These are phyloP conservation scores for Cottus gobio DNA, from an alignment of 2,113 vertebrate genomes.

Conservation along the genomic window DNA sequence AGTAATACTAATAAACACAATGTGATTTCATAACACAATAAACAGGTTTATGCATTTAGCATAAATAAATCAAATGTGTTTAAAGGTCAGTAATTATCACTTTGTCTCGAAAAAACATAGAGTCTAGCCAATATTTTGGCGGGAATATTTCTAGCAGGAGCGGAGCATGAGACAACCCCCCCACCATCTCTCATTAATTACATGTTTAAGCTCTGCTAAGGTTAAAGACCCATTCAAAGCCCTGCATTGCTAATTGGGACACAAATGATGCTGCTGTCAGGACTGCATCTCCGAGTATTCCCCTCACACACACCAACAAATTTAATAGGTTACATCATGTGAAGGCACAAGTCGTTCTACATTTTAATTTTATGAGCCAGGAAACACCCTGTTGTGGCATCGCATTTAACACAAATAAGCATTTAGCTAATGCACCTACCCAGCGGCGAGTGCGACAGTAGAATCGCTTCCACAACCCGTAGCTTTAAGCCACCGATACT, in stretches of 20 bases:
- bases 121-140: slow-evolving; percentile 53
- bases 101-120: slow-evolving; percentile 51
- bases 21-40: too few relatives aligned
- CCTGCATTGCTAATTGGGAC: slow-evolving; percentile 69
- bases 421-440: slow-evolving; percentile 52
- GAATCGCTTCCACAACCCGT: neutral
- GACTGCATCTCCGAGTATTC: slow-evolving; percentile 37
- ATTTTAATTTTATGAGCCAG: slow-evolving; percentile 51
- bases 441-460: slow-evolving; percentile 37
- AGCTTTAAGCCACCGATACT: slow-evolving; percentile 17
- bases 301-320: slow-evolving; percentile 1
- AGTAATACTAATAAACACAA: too few relatives aligned
- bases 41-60: too few relatives aligned
- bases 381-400: slow-evolving; percentile 54
- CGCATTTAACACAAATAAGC: slow-evolving; percentile 50
- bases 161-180: slow-evolving; percentile 31
- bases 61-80: too few relatives aligned
- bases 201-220: slow-evolving; percentile 71
- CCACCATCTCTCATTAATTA: slow-evolving; percentile 65
- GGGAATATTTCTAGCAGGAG: slow-evolving; percentile 36
- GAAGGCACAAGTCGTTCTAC: slow-evolving; percentile 34
- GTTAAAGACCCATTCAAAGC: slow-evolving; percentile 71
- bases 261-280: slow-evolving; percentile 51
- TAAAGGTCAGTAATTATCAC: slow-evolving; percentile 72
- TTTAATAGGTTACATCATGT: slow-evolving; percentile 56